Base-by-base conservation (phyloP, 1,140 invertebrate genomes). In the Eumeta japonica region DNA sequence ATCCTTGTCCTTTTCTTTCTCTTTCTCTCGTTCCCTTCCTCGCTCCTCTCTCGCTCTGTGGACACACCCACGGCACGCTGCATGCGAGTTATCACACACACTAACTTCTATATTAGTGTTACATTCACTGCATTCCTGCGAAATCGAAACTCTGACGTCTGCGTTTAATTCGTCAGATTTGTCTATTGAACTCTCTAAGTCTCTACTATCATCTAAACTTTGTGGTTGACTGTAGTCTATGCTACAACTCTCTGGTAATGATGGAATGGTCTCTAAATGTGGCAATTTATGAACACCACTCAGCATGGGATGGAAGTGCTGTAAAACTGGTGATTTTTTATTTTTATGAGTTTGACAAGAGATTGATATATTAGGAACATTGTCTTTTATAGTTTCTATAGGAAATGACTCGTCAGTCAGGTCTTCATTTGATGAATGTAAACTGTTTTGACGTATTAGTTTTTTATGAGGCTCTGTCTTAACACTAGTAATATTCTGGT, bases 81-180 rank as follows among this genome's bases (percentile, higher is more conserved):
- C 70, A 74, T 74, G 70, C 70, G 59, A 68, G 66, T 74, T 67
- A 73, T 50, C 62, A 71, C 68, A 74, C 68, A 70, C 68, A 61
- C 66, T 70, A 66, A 55, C 62, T 48, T 30, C 28, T 10, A 46
- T 54, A 64, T 70, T 70, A 71, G 59, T 63, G 34, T 50, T 54
- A 41, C 35, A 35, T 30, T 40, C 34, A 34, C 16, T 43, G n/a
- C n/a, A n/a, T n/a, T n/a, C n/a, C n/a, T n/a, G n/a, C 20, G 7
- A n/a, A n/a, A n/a, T n/a, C n/a, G 20, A 24, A n/a, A n/a, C 7
- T 24, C 20, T 7, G 7, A 7, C 7, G 20, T n/a, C n/a, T 24
- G 7, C 20, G 20, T n/a, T n/a, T 24, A n/a, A 24, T 7, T 7
- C n/a, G n/a, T n/a, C n/a, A n/a, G n/a, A n/a, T 4, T 30, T 39